Evolutionary conservation across 2,797 vertebrate species (phyloP).

Genomic region (Parambassis ranga): DNA sequence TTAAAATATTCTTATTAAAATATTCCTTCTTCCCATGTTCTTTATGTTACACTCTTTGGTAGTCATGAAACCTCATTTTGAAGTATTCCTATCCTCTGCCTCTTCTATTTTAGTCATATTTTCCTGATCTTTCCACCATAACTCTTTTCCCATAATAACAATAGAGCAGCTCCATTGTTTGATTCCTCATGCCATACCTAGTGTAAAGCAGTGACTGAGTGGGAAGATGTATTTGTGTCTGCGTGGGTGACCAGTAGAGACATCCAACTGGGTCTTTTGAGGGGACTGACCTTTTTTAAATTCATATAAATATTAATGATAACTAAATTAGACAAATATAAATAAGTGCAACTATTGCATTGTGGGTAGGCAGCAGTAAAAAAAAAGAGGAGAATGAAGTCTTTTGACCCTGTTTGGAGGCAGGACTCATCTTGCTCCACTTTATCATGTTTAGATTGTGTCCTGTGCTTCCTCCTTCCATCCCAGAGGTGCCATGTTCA

Average conservation of each 20-base stretch:
- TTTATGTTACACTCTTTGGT: too few species aligned
- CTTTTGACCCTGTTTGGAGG: too few species aligned
- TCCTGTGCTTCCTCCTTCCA: background rate
- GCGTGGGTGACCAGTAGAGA: background rate
- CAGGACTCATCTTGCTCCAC: background rate
- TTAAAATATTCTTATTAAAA: background rate
- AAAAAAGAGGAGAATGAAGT: too few species aligned
- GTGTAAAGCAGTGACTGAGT: background rate
- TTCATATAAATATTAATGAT: background rate
- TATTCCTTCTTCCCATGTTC: background rate
- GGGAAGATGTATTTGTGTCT: background rate
- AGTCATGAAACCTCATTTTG: too few species aligned
- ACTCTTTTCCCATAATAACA: background rate
- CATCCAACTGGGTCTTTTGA: background rate
- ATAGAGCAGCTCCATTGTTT: background rate
- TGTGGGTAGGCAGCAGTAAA: too few species aligned
- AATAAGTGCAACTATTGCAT: too few species aligned
- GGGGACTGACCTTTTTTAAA: background rate
- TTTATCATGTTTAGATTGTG: background rate
- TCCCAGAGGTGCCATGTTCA: background rate
- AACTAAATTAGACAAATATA: too few species aligned
- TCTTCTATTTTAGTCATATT: background rate
- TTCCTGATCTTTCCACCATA: background rate
- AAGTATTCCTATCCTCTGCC: background rate
- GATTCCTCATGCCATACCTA: background rate